These are phyloP conservation scores for Trichosurus vulpecula DNA, from an alignment of 2,797 vertebrate genomes.

Conservation along the genomic window DNA sequence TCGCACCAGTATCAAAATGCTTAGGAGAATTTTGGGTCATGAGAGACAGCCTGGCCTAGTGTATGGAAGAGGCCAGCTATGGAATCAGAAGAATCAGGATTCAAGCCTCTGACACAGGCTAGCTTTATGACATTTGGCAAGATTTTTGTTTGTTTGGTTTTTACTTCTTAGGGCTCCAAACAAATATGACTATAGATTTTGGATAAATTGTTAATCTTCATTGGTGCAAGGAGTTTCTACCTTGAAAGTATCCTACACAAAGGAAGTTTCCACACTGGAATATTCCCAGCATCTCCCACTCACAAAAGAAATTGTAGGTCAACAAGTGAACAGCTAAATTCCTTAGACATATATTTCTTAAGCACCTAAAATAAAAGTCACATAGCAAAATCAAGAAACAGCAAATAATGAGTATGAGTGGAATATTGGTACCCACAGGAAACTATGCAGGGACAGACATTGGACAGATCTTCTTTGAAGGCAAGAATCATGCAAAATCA, in stretches of 20 bases:
- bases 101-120: background rate
- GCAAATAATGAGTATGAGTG: background rate
- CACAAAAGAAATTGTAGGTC: background rate
- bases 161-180: background rate
- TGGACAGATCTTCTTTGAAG: background rate
- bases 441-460: background rate
- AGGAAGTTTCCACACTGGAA: background rate
- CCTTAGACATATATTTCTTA: background rate
- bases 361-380: background rate
- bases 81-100: background rate
- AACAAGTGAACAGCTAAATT: background rate
- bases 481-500: background rate
- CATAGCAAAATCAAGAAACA: background rate
- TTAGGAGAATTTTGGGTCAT: background rate
- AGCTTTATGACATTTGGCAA: background rate
- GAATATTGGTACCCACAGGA: background rate
- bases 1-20: background rate
- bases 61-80: background rate
- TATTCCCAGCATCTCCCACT: background rate
- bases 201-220: background rate
- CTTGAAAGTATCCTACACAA: background rate
- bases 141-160: background rate
- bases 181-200: background rate
- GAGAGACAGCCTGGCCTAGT: background rate
- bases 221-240: background rate